These are phyloP conservation scores for Nephrotoma guestfalica DNA, from an alignment of 2,888 invertebrate genomes.

Conservation along the genomic window DNA sequence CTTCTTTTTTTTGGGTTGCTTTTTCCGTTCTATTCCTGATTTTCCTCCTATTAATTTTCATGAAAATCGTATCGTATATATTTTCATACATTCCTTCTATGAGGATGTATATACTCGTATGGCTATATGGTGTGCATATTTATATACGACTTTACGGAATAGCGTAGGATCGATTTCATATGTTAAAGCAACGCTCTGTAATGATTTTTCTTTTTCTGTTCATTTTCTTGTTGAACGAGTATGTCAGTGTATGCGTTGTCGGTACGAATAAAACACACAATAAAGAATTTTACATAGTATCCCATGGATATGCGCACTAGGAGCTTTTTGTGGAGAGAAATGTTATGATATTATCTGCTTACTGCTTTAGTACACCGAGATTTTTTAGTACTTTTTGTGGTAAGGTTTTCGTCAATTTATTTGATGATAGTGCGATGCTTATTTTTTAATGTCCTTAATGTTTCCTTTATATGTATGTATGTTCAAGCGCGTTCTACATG, in stretches of 20 bases:
- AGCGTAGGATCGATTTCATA: background rate
- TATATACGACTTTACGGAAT: background rate
- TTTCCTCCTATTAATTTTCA: background rate
- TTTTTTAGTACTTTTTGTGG: background rate
- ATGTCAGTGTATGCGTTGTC: background rate
- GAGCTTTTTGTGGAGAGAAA: background rate
- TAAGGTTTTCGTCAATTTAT: background rate
- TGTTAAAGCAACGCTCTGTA: background rate
- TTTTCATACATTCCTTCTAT: background rate
- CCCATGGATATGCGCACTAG: background rate
- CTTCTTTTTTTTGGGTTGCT: background rate
- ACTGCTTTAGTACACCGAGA: background rate
- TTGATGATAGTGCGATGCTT: background rate
- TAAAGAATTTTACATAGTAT: background rate
- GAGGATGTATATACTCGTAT: background rate
- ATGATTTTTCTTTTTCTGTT: background rate
- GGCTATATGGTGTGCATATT: background rate
- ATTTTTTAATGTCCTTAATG: background rate
- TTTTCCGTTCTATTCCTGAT: background rate
- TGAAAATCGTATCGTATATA: background rate
- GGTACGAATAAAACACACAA: background rate
- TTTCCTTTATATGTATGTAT: background rate
- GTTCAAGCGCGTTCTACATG: background rate
- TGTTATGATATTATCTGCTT: background rate
- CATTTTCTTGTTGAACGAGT: background rate